Percentiles rank a stretch among this genome's conserved stretches.
Conservation (phyloP, 2,888 invertebrate genomes). For the Charanyca ferruginea region DNA sequence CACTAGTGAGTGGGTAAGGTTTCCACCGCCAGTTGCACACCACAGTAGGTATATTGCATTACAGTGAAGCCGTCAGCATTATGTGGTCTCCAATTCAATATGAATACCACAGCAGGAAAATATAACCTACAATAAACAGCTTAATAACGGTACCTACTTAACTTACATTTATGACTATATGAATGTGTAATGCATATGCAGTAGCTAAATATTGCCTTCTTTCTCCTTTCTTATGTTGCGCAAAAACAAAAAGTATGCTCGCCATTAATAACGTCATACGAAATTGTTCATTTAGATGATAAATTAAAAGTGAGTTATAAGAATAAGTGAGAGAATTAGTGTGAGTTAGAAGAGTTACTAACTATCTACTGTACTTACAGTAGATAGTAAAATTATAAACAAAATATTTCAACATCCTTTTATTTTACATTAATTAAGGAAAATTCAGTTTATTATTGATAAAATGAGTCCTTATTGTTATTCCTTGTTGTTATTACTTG, state of each 20-base stretch:
- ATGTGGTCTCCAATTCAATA: constrained; percentile 55
- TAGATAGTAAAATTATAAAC: no score
- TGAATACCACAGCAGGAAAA: constrained; percentile 26
- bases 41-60: constrained; percentile 57
- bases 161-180: constrained; percentile 15
- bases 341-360: no score
- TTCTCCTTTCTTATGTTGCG: constrained; percentile 1
- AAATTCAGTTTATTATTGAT: background rate
- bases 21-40: constrained; percentile 34
- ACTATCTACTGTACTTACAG: no score
- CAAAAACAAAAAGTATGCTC: background rate
- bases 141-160: constrained; percentile 22
- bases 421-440: background rate
- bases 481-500: background rate
- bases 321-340: no score
- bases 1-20: constrained; percentile 24
- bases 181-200: constrained; percentile 28
- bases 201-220: constrained; percentile 11
- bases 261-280: background rate
- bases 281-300: background rate
- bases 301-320: background rate
- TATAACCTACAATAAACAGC: constrained; percentile 13
- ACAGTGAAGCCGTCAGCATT: constrained; percentile 43
- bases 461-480: background rate
- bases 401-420: background rate